These are phyloP conservation scores for Anaspis maculata DNA, from an alignment of 2,888 invertebrate genomes.

Conservation along the genomic window DNA sequence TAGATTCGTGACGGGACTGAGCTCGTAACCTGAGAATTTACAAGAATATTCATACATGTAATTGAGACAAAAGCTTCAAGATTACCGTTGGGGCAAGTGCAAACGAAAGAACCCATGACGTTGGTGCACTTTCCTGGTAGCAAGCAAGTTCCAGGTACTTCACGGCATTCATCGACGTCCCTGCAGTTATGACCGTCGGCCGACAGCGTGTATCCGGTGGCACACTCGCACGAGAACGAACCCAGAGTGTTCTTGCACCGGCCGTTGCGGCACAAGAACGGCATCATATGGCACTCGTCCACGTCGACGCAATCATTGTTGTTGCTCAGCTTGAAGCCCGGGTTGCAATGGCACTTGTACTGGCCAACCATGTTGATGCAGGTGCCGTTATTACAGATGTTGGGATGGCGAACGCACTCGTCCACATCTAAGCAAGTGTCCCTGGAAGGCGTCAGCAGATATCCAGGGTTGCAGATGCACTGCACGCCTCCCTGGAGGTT, in stretches of 20 bases:
- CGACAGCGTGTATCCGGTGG: conserved; percentile 66
- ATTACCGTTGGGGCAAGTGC: conserved; percentile 72
- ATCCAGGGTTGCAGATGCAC: conserved; percentile 69
- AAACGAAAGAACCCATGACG: conserved; percentile 61
- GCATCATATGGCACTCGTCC: conserved; percentile 77
- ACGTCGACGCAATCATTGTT: conserved; percentile 75
- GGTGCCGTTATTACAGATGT: conserved; percentile 68
- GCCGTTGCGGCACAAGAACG: conserved; percentile 79
- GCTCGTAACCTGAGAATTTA: no score
- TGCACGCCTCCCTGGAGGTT: conserved; percentile 73
- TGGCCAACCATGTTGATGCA: conserved; percentile 64
- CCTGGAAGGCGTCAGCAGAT: conserved; percentile 54
- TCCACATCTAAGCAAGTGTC: conserved; percentile 66
- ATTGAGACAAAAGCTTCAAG: no score
- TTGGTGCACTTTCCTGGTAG: conserved; percentile 59
- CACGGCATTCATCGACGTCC: conserved; percentile 70
- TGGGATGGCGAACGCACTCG: conserved; percentile 64
- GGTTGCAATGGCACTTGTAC: conserved; percentile 66
- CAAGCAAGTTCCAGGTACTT: conserved; percentile 55
- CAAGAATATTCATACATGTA: no score
- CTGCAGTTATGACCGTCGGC: conserved; percentile 70
- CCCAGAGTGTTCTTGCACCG: conserved; percentile 73
- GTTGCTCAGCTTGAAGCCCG: conserved; percentile 67
- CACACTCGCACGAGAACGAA: conserved; percentile 74
- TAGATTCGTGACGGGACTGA: conserved; percentile 52